Evolutionary conservation across 2,888 invertebrate species (phyloP), one percentile per base, ranked within the genome.

Genomic region (Perithous albicinctus): DNA sequence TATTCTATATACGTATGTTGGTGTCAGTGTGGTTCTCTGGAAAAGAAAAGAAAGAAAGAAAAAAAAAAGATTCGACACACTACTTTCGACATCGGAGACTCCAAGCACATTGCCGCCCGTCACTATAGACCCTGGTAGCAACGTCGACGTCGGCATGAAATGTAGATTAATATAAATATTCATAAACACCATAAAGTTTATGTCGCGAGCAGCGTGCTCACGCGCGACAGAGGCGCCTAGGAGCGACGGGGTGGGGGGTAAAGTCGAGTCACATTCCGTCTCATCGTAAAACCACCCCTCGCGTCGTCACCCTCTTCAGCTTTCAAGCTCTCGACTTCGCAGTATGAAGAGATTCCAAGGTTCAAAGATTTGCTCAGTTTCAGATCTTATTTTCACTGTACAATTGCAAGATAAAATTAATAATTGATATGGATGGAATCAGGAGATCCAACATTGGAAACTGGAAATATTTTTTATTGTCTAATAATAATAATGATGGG

Each of bases 151-250:
- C 81, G 85, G 87, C 90, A 88, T 91, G 91, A 91, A 92, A 90
- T 91, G 91, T 92, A 90, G 91, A 92, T 92, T 92, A 91, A 90
- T 92, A 92, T 92, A 92, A 92, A 92, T 92, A 92, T 92, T 92
- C 92, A 92, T 92, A 92, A 92, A 92, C 90, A 92, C 90, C 89
- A 89, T 91, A 92, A 92, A 92, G 89, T 91, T 92, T 92, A 91
- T 90, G 91, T 92, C 90, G 86, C 90, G 88, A 86, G 85, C 82
- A 83, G 73, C 85, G 85, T 80, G 84, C 84, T 77, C 80, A 80
- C 74, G 78, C 61, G 83, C 23, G 26, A 51, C 35, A 56, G 43
- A 64, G 54, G n/a, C 26, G 20, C 35, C 48, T 63, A n/a, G 32
- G 43, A 41, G 46, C 66, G 48, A 59, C 70, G 67, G 69, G 15